Evolutionary conservation across 2,888 invertebrate genomes (phyloP), one percentile per base, ranked within the genome.

Genomic region (Drosophila macrospina): DNA sequence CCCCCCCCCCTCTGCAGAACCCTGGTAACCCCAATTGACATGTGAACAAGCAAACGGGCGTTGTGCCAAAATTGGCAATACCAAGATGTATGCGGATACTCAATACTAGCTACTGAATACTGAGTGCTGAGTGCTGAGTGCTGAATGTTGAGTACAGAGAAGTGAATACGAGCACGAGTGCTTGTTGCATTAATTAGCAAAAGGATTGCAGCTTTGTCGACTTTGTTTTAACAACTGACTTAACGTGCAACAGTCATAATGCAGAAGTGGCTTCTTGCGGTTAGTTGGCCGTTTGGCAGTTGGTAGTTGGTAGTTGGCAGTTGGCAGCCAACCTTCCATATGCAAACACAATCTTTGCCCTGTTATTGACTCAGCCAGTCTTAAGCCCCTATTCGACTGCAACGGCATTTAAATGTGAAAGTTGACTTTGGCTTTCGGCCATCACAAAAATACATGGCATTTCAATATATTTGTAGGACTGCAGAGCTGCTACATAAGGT

Each of bases 41-140:
- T 76, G 73, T 86, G 80, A 85, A 85, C 81, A 81, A 86, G 83
- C 26, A 67, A 71, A 37, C 65, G 80, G 86, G 84, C 81, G 60
- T 32, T 45, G 61, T 83, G 82, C 86, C 82, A 86, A 76, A 80
- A 82, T 75, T 64, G 56, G 47, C 55, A 36, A 47, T 28, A 44
- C 39, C 24, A 52, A 64, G 34, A 36, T 39, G 37, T 47, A 63
- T 64, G 51, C 41, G 45, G 61, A 71, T 24, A 20, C 20, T 48
- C 52, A 61, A 52, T 60, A 61, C 41, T 47, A 56, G 74, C 10
- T 55, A 45, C 42, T 26, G 48, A 44, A 42, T 66, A 44, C 15
- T 26, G 30, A 66, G 42, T 55, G 50, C 44, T 41, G 45, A 67
- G 39, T 37, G 4, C 7, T 30, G 45, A 63, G 10, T 54, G 50